Evolutionary conservation across 2,113 vertebrate genomes (phyloP).

Genomic region (Callospermophilus lateralis): DNA sequence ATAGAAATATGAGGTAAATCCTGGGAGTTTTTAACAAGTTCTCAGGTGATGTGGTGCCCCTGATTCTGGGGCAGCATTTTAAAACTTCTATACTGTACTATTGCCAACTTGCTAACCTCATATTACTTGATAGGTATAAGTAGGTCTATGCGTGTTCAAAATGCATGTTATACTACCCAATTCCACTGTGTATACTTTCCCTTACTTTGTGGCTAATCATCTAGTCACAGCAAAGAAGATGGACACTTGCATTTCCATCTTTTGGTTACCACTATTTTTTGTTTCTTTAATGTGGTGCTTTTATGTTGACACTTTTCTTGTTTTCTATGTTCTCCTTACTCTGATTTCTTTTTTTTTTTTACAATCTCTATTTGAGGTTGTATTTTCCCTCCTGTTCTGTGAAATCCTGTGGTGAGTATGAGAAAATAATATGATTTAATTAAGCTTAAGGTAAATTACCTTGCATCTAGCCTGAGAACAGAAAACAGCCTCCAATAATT

Average conservation of each 20-base stretch:
- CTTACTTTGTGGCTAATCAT: background rate
- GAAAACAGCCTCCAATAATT: background rate
- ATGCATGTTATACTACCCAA: accelerated
- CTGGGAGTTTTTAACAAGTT: background rate
- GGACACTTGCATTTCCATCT: background rate
- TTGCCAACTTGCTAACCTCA: background rate
- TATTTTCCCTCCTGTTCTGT: conserved; percentile 23
- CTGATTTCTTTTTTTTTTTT: conserved; percentile 38
- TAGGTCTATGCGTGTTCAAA: background rate
- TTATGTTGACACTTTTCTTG: background rate
- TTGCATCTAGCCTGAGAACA: background rate
- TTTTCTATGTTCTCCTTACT: conserved; percentile 57
- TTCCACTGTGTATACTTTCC: background rate
- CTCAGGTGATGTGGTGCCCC: background rate
- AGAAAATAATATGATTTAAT: conserved; percentile 61
- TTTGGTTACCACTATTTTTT: background rate
- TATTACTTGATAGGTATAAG: background rate
- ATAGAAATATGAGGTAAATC: background rate
- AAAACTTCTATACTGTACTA: background rate
- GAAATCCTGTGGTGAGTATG: conserved; percentile 34
- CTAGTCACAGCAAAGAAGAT: background rate
- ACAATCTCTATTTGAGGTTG: background rate
- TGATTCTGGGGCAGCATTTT: background rate
- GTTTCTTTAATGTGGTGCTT: conserved; percentile 37
- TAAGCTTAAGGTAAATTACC: conserved; percentile 50